Percentiles rank a stretch among this genome's conserved stretches.
These are phyloP conservation scores for Eutolmus rufibarbis DNA, from an alignment of 2,888 invertebrate genomes.

Conservation along the genomic window DNA sequence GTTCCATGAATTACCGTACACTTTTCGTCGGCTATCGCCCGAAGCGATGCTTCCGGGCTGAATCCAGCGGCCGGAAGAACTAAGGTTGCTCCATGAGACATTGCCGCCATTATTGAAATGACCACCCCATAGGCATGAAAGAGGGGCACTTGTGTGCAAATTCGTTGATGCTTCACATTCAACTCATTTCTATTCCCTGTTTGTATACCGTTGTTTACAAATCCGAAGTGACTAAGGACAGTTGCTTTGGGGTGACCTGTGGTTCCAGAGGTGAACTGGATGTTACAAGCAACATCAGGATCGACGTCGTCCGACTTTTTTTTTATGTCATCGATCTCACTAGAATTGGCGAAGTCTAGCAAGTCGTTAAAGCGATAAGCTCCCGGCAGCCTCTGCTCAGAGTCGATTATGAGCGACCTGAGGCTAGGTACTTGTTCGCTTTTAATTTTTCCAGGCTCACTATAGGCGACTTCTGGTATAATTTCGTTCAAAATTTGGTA, in stretches of 20 bases:
- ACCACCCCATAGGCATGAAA: constrained; percentile 85
- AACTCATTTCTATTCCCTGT: constrained; percentile 66
- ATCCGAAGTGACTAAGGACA: constrained; percentile 72
- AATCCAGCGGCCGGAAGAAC: constrained; percentile 69
- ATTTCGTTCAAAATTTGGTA: constrained; percentile 69
- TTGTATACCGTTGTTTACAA: constrained; percentile 78
- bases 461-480: constrained; percentile 67
- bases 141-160: constrained; percentile 75
- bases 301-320: constrained; percentile 66
- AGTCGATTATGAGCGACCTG: constrained; percentile 67
- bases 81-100: constrained; percentile 70
- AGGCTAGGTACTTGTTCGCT: constrained; percentile 64
- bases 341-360: constrained; percentile 54
- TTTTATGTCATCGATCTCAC: constrained; percentile 44
- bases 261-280: constrained; percentile 87
- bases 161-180: constrained; percentile 59
- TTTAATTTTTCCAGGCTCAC: constrained; percentile 63
- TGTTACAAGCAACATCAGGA: constrained; percentile 73
- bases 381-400: constrained; percentile 64
- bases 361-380: constrained; percentile 63
- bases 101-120: constrained; percentile 66
- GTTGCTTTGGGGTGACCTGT: constrained; percentile 81
- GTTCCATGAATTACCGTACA: constrained; percentile 79
- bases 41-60: constrained; percentile 69
- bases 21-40: constrained; percentile 73